Base-by-base conservation (phyloP, 2,888 invertebrate genomes). In the Ormyrus rosae region DNA sequence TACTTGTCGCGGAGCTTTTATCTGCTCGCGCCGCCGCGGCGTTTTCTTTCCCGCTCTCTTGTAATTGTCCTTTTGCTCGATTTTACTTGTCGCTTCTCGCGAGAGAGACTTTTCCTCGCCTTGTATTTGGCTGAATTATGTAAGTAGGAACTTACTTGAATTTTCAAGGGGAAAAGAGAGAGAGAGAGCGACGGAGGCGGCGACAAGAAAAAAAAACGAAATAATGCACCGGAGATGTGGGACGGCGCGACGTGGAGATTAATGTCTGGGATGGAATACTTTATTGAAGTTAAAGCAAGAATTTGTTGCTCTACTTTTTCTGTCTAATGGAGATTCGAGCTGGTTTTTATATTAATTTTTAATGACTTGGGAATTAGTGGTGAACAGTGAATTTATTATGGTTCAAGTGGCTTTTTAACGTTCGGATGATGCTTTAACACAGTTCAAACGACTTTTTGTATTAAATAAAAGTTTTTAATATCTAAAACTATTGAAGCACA, bases 1-100 rank as follows among this genome's bases (percentile, higher is more conserved):
- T 68, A 73, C 78, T 78, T 8, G 77, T 50, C 72, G 64, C 65
- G 60, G 8, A 46, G 13, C 46, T 72, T 13, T 56, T 50, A 50
- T 45, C 19, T 19, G n/a, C 64, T 69, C 61, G 69, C 46, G 48
- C 19, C 19, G 19, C 19, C 19, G 19, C 19, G 19, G 19, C 67
- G 6, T 11, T 77, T 45, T 63, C 63, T 61, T n/a, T 19, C 48
- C 53, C 53, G 10, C 53, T 53, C 67, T 67, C 67, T 80, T 75
- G 71, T 80, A 75, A 80, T 75, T 80, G 80, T 80, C 60, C 70
- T 80, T 80, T 80, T 80, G 70, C 80, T 75, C 70, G 64, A 70
- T 80, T 80, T 80, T 75, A 70, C 70, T 70, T 70, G 80, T 75
- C 80, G 69, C 72, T 56, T 71, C 71, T 56, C 69, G 58, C 7